phyloP scores from a whole-genome alignment of 2,797 vertebrate genomes.

The Brotogeris chrysoptera region DNA sequence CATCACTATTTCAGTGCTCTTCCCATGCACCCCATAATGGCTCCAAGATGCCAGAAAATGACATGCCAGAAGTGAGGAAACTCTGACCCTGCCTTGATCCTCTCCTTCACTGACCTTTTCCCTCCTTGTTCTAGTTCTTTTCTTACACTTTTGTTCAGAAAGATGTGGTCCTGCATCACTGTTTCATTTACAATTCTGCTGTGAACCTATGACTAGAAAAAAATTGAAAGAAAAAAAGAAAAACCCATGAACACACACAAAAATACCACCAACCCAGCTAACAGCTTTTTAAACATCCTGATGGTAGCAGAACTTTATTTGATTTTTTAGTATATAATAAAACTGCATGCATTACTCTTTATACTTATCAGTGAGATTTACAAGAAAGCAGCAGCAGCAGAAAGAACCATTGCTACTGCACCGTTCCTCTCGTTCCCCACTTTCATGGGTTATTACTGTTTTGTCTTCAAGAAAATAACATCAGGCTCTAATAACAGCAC shows the following conservation, averaged over 20 bases:
- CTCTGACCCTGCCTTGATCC: neutral
- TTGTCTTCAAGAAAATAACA: conserved; percentile 16
- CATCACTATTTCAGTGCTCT: neutral
- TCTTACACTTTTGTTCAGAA: neutral
- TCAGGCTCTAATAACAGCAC: neutral
- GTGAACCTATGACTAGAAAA: neutral
- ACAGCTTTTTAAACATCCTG: conserved; percentile 12
- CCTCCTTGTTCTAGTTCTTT: neutral
- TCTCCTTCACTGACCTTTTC: neutral
- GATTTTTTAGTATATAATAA: neutral
- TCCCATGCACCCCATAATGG: neutral
- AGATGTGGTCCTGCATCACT: neutral
- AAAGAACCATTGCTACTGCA: neutral
- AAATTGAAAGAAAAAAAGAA: neutral
- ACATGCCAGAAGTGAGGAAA: neutral
- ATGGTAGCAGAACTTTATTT: neutral
- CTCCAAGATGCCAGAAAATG: neutral
- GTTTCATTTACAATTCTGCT: neutral
- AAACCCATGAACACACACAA: neutral
- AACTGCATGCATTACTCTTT: neutral
- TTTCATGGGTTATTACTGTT: neutral
- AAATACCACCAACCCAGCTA: neutral
- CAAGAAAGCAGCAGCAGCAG: neutral
- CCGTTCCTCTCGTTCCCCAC: neutral
- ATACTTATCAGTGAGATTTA: neutral